Percentiles rank a stretch among this genome's conserved stretches.
Evolutionary conservation across 2,888 invertebrate species (phyloP).

Genomic region (Parnassius mnemosyne): DNA sequence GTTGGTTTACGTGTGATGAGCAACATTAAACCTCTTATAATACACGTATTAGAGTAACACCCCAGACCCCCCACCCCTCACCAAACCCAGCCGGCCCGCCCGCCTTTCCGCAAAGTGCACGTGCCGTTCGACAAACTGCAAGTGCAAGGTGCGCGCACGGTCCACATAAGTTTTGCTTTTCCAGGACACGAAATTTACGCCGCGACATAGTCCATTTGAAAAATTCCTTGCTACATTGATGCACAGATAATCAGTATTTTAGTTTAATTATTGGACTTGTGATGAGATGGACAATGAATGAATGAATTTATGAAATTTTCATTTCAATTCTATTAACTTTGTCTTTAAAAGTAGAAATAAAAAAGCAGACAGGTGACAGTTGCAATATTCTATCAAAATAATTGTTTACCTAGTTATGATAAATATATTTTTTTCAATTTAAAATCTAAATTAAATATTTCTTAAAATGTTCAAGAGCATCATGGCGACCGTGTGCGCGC

Average conservation of each 20-base stretch:
- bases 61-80: neutral
- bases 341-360: neutral
- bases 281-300: neutral
- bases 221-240: neutral
- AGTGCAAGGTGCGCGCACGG: neutral
- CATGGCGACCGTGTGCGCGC: conserved; percentile 12
- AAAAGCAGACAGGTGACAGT: neutral
- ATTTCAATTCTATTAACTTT: too few relatives aligned
- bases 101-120: conserved; percentile 2
- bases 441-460: too few relatives aligned
- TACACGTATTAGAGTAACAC: conserved; percentile 12
- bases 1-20: conserved; percentile 16
- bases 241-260: neutral
- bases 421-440: too few relatives aligned
- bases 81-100: conserved; percentile 4
- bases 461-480: neutral
- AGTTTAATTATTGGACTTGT: neutral
- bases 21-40: conserved; percentile 8
- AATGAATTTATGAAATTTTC: neutral
- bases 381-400: too few relatives aligned
- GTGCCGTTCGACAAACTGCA: too few relatives aligned
- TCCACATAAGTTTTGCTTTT: neutral
- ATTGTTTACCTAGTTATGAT: too few relatives aligned
- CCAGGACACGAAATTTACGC: conserved; percentile 2
- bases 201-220: too few relatives aligned